Base-by-base conservation (phyloP, 37 sponge, comb jelly and placozoan species). In the Bolinopsis microptera region DNA sequence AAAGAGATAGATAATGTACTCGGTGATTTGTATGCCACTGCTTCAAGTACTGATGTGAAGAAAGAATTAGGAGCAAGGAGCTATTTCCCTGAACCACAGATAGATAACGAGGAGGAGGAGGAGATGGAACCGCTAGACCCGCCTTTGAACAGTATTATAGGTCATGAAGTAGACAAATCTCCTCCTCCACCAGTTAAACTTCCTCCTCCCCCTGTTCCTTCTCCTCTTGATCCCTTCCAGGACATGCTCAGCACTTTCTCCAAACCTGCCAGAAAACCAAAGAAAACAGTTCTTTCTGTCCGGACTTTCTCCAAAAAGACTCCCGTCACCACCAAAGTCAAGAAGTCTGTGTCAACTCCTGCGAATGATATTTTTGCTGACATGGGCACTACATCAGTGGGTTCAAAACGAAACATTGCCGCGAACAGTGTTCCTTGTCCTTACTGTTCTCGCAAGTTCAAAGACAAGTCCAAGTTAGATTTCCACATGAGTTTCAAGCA, bases 401-500 rank as follows among this genome's bases (percentile, higher is more conserved):
- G 31, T 30, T n/a, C 75, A n/a, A 41, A 28, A 3, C 34, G 36
- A 38, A 41, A 23, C 9, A 35, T 31, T 82, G 23, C 90, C 8
- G 61, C 61, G 0, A 38, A 26, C 23, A 33, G 0, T 27, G 36
- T 86, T 86, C 26, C 5, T 21, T 86, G 90, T 27, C 90, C 90
- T 3, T 86, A 36, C 36, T 86, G 90, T 40, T 41, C 41, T 27
- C 24, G 61, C 0, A 86, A 86, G 30, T 86, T 86, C 61, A 86
- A 41, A 48, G 90, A 86, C 61, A 39, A 86, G 61, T 39, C 61
- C 28, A 86, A 86, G 48, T 34, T 86, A 0, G 90, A 86, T n/a
- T 41, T 24, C 24, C 90, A 86, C 90, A 86, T 86, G 2, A 86
- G 90, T 86, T 86, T n/a, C 48, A 86, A 86, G 30, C 90, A 86